phyloP scores from a whole-genome alignment of 1,140 invertebrate species.

The Pogonus chalceus region DNA sequence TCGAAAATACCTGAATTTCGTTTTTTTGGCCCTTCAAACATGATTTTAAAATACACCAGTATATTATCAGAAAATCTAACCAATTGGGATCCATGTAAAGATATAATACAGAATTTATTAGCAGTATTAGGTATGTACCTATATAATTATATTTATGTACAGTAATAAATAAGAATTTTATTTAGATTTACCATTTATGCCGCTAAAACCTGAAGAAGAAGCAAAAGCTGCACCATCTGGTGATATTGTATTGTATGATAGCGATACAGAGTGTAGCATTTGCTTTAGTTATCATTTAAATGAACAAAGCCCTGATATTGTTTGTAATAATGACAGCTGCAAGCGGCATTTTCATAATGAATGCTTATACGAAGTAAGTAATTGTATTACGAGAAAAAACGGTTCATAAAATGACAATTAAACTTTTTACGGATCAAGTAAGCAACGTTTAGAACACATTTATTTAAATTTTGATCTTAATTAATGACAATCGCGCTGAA shows the following conservation, averaged over 20 bases:
- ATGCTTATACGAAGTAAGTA: conserved; percentile 10
- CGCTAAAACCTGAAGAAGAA: background rate
- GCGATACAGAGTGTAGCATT: conserved; percentile 3
- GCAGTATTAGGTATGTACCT: background rate
- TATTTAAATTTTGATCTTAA: no score
- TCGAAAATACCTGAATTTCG: background rate
- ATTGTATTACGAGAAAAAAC: no score
- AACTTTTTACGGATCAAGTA: no score
- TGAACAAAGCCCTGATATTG: background rate
- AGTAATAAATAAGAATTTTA: background rate
- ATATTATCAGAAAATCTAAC: background rate
- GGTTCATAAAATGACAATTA: no score
- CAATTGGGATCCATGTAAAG: conserved; percentile 7
- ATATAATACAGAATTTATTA: conserved; percentile 8
- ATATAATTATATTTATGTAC: background rate
- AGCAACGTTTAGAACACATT: no score
- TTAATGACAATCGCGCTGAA: no score
- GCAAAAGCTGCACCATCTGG: background rate
- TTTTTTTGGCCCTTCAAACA: background rate
- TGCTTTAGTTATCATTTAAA: conserved; percentile 5
- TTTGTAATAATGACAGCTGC: background rate
- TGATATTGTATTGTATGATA: background rate
- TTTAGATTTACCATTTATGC: conserved; percentile 7
- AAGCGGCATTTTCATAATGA: background rate
- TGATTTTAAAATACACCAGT: background rate